These are phyloP conservation scores for Epinotia demarniana DNA, from an alignment of 2,888 invertebrate genomes.

Conservation along the genomic window DNA sequence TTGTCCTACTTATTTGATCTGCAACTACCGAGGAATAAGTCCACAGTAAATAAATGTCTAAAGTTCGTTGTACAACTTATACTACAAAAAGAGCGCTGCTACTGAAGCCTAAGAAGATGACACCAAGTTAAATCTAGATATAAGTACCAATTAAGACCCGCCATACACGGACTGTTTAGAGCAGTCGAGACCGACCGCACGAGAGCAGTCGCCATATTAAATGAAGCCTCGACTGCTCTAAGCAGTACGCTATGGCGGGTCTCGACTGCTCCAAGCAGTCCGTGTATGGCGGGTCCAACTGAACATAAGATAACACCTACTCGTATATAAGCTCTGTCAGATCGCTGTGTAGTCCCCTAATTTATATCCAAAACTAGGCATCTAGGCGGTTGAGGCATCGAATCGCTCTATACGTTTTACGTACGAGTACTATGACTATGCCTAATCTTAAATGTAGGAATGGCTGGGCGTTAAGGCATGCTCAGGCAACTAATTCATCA, in stretches of 20 bases:
- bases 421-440: slow-evolving; percentile 30
- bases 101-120: neutral
- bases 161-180: no score
- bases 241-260: no score
- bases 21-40: neutral
- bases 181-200: no score
- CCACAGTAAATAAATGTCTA: neutral
- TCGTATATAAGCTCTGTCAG: slow-evolving; percentile 9
- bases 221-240: no score
- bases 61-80: neutral
- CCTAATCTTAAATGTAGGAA: slow-evolving; percentile 34
- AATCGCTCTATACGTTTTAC: slow-evolving; percentile 34
- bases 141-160: neutral
- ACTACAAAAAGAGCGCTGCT: neutral
- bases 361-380: slow-evolving; percentile 9
- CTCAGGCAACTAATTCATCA: neutral
- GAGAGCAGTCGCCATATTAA: no score
- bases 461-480: neutral
- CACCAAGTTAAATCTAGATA: neutral
- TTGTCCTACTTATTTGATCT: neutral
- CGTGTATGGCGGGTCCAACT: no score
- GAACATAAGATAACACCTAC: neutral
- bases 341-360: neutral
- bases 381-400: neutral
- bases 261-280: no score